Evolutionary conservation across 2,113 vertebrate species (phyloP), one percentile per base, ranked within the genome.

Genomic region (Nannobrachium achirus): DNA sequence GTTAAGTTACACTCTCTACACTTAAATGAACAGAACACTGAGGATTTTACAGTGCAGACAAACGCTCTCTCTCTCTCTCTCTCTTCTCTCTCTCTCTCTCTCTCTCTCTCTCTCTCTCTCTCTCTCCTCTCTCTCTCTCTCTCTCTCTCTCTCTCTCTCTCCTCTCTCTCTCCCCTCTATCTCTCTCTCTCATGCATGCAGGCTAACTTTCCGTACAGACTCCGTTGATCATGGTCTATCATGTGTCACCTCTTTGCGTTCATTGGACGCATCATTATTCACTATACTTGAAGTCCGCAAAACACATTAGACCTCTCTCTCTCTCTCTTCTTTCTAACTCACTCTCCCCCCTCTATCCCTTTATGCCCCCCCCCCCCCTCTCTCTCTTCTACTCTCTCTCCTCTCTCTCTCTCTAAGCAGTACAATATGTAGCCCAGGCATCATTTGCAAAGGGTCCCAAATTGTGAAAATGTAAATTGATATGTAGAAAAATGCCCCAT

Each of bases 401-500:
- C 25, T 33, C 25, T 33, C 25, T 33, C 25, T 33, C 25, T 33
- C 6, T 33, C 25, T 33, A 33, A 33, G 3, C 25, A 33, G 25
- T 33, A 33, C 25, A 33, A 33, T 33, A 33, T 33, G n/a, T 49
- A 4, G 48, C 79, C 93, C 95, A 96, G 93, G 93, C 95, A 96
- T 96, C 94, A 97, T 97, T 97, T 97, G 95, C 95, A 33, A 33
- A 33, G 94, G 94, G 91, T 94, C 95, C n/a, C 93, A 95, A 95
- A 97, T 94, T 96, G 95, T 96, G 95, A 95, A 85, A 96, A 96
- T 96, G 95, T 97, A 98, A 98, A 98, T 98, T 97, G 96, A 98
- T 98, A 97, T 95, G 95, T 97, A 97, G 96, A 95, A 98, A 96
- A 97, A 98, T 97, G 96, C 94, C 93, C 96, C 97, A 99, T 99